Evolutionary conservation across 2,888 invertebrate genomes (phyloP).

Genomic region (Lathronympha strigana): DNA sequence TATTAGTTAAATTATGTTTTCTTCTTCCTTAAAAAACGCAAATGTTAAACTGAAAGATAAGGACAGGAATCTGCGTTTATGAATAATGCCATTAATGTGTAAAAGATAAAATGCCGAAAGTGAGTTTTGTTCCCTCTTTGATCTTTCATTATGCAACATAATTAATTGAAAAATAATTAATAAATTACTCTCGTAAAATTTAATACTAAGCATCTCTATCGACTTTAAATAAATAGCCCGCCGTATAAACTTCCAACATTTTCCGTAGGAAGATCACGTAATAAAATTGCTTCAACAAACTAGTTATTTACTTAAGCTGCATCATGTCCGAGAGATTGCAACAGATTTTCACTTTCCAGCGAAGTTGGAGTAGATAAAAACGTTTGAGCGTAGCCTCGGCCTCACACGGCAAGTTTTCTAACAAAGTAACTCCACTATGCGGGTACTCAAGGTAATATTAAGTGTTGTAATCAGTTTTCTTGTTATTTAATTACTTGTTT

Average conservation of each 20-base stretch:
- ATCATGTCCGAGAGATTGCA: slow-evolving; percentile 6
- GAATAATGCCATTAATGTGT: no score
- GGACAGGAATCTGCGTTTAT: no score
- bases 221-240: neutral
- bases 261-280: neutral
- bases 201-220: neutral
- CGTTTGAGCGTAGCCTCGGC: slow-evolving; percentile 60
- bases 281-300: slow-evolving; percentile 7
- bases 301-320: slow-evolving; percentile 30
- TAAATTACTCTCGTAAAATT: neutral
- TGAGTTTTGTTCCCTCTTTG: no score
- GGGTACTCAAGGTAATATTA: slow-evolving; percentile 54
- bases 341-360: slow-evolving; percentile 50
- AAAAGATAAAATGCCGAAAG: no score
- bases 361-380: slow-evolving; percentile 50
- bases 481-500: neutral
- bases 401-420: slow-evolving; percentile 59
- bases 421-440: slow-evolving; percentile 57
- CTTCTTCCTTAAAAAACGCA: no score
- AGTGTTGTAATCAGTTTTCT: slow-evolving; percentile 43
- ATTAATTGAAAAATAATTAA: no score
- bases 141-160: no score
- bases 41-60: no score
- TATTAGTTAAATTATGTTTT: no score
- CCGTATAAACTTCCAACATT: neutral